Percentiles rank a stretch among this genome's conserved stretches.
Evolutionary conservation across 2,113 vertebrate genomes (phyloP).

Genomic region (Echinops telfairi): DNA sequence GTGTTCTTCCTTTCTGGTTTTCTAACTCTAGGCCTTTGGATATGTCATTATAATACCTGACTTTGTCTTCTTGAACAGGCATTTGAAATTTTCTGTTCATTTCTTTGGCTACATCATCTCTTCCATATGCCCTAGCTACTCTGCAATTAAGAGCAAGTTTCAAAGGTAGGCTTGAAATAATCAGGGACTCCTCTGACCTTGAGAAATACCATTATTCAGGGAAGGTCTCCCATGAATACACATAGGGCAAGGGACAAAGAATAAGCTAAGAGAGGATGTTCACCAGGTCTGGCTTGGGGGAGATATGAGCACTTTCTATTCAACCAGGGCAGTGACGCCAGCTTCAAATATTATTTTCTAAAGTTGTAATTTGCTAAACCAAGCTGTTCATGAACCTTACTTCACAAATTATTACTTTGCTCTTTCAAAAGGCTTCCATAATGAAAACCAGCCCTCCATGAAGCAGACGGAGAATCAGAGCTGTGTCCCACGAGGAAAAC

Average conservation of each 20-base stretch:
- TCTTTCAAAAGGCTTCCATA: constrained; percentile 76
- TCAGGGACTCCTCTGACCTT: background rate
- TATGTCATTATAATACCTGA: too few species aligned
- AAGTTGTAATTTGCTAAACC: constrained; percentile 71
- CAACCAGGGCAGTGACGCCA: constrained; percentile 45
- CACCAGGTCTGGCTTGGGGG: background rate
- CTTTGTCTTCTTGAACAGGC: too few species aligned
- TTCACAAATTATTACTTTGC: constrained; percentile 79
- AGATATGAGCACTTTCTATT: constrained; percentile 63
- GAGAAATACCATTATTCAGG: background rate
- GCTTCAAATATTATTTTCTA: constrained; percentile 57
- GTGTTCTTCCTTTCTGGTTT: too few species aligned
- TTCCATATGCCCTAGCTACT: too few species aligned
- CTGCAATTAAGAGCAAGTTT: too few species aligned
- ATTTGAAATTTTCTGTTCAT: too few species aligned
- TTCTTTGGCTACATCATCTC: too few species aligned
- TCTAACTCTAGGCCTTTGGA: too few species aligned
- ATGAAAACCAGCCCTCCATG: constrained; percentile 65
- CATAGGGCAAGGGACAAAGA: background rate
- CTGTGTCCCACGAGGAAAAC: constrained; percentile 47
- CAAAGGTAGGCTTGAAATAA: background rate
- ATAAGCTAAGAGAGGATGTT: background rate
- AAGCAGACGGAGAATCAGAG: constrained; percentile 45
- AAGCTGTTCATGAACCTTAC: constrained; percentile 57
- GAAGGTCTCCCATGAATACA: background rate